Percentiles rank a stretch among this genome's conserved stretches.
Conservation (phyloP, 2,113 vertebrate species). For the Phaetusa simplex region DNA sequence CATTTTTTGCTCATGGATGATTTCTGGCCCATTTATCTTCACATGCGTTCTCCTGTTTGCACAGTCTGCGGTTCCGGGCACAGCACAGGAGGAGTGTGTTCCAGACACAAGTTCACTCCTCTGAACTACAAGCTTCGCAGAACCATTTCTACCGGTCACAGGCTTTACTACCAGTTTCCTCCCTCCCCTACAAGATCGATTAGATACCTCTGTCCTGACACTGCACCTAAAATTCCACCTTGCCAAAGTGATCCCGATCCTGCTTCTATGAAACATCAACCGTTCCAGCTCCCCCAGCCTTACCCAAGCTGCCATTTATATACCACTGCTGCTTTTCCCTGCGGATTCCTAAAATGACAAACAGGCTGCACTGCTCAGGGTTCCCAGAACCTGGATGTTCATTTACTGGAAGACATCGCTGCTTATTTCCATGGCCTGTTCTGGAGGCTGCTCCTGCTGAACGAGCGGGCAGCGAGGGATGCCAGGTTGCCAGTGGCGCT, state of each 20-base stretch:
- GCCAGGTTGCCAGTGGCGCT: neutral
- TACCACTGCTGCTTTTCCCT: neutral
- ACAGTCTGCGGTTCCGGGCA: accelerated
- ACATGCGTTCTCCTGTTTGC: accelerated
- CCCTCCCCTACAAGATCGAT: neutral
- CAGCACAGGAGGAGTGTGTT: neutral
- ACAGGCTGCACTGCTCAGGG: neutral
- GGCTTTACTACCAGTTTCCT: neutral
- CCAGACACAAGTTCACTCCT: neutral
- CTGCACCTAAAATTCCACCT: neutral
- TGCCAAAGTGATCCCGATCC: neutral
- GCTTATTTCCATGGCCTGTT: constrained; percentile 87
- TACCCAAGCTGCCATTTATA: neutral
- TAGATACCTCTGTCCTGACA: neutral
- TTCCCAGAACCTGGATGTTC: neutral
- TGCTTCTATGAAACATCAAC: neutral
- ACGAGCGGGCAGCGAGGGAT: constrained; percentile 48
- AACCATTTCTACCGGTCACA: neutral
- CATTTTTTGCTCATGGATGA: neutral
- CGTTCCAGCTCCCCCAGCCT: neutral
- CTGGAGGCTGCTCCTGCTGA: constrained; percentile 68
- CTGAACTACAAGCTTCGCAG: neutral
- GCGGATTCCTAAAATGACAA: constrained; percentile 48
- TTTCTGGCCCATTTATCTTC: neutral
- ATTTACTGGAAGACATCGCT: neutral